Evolutionary conservation across 2,797 vertebrate species (phyloP).

Genomic region (Myotis planiceps): DNA sequence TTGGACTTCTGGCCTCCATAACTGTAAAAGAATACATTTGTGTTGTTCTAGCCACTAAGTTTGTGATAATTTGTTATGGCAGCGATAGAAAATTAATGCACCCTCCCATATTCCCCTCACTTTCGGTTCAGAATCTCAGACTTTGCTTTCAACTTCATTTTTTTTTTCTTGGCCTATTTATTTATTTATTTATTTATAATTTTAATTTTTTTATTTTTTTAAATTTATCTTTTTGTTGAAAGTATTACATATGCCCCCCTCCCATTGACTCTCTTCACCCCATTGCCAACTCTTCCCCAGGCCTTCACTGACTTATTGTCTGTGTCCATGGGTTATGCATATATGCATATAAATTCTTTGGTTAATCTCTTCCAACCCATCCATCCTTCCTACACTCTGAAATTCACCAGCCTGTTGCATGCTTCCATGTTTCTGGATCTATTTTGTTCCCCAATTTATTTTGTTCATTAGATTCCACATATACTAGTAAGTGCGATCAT

Average conservation of each 20-base stretch:
- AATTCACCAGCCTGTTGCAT: neutral
- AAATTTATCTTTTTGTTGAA: neutral
- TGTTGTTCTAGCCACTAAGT: neutral
- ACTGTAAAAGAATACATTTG: neutral
- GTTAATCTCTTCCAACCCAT: neutral
- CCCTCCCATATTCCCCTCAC: neutral
- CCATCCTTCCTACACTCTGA: neutral
- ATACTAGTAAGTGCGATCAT: neutral
- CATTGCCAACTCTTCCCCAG: neutral
- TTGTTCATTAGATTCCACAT: neutral
- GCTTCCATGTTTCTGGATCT: neutral
- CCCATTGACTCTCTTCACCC: neutral
- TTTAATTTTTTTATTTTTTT: neutral
- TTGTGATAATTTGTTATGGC: neutral
- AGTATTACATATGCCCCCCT: neutral
- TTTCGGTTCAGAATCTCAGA: neutral
- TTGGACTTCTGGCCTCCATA: neutral
- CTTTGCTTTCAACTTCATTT: neutral
- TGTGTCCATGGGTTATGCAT: neutral
- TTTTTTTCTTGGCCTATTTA: neutral
- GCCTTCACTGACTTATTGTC: neutral
- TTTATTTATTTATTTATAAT: neutral
- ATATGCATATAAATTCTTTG: neutral
- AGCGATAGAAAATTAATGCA: neutral
- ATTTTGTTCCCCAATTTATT: neutral